Evolutionary conservation across 1,140 invertebrate species (phyloP), one percentile per base, ranked within the genome.

Genomic region (Zaprionus ornatus): DNA sequence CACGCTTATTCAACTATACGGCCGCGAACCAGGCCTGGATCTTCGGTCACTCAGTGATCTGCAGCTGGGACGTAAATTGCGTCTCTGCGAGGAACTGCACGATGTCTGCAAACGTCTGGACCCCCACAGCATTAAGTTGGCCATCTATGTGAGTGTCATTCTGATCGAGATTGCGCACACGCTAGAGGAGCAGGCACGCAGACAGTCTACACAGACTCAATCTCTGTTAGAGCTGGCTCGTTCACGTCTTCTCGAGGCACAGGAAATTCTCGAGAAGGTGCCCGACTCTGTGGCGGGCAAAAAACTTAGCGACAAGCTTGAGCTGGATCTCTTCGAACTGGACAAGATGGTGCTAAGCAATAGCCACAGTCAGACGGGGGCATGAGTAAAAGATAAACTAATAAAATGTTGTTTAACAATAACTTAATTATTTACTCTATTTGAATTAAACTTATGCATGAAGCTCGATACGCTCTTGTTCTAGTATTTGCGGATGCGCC

Each of bases 1-100:
- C 92, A 96, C 96, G 0, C 92, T 98, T 37, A 93, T 97, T 19
- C 97, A 97, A 83, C 84, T 97, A 4, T 96, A 96, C 84, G 96
- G 95, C 13, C 93, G 95, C 70, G 95, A 96, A 74, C 91, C 93
- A 21, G 95, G 94, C 25, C 95, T 95, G 77, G 93, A 94, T 61
- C 90, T 94, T n/a, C 75, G 90, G n/a, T 86, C 94, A 12, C 77
- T 95, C 3, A 92, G 93, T 0, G 93, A 94, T 27, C 94, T 95
- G 67, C 93, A 94, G 50, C 90, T 95, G 32, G 94, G 95, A 25
- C 94, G 94, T 54, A 96, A 96, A 93, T 86, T 94, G 3, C 94
- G 94, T 42, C 94, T 96, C 83, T 97, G 96, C 71, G 93, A 94
- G 59, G 95, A 96, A 57, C 92, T 97, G 1, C 93, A 96, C 60